Evolutionary conservation across 2,113 vertebrate species (phyloP).

Genomic region (Lynx canadensis): DNA sequence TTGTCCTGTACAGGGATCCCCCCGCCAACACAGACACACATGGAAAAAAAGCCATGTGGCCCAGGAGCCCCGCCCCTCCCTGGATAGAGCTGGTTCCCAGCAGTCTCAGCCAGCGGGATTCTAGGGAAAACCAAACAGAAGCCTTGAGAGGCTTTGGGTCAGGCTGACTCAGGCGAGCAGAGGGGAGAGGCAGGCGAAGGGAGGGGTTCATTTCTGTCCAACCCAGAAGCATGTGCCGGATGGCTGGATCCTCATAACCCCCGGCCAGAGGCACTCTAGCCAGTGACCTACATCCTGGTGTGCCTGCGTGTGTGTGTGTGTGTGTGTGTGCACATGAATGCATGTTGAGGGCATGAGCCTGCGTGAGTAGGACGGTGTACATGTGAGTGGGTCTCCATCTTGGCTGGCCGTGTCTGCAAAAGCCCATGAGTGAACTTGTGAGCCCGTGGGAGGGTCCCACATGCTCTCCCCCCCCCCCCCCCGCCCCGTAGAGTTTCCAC

Average conservation of each 20-base stretch:
- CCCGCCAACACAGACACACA: not conserved
- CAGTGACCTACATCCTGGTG: constrained; percentile 57
- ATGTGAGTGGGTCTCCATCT: not conserved
- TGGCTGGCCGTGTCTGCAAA: not conserved
- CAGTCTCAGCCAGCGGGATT: not conserved
- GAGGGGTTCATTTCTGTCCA: not conserved
- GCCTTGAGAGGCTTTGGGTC: not conserved
- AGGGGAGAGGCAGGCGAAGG: not conserved
- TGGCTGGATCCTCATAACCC: not conserved
- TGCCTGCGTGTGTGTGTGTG: not conserved
- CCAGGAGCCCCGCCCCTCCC: not conserved
- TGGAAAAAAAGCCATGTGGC: not conserved
- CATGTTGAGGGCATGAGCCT: rapidly evolving
- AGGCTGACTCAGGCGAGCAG: not conserved
- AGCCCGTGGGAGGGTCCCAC: not conserved
- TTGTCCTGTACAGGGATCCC: not conserved
- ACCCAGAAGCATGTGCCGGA: not conserved
- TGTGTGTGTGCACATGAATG: rapidly evolving
- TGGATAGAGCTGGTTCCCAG: not conserved
- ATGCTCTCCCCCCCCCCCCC: rapidly evolving
- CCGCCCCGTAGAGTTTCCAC: not conserved
- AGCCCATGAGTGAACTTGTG: not conserved
- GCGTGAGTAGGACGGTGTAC: rapidly evolving
- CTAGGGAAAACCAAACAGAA: not conserved
- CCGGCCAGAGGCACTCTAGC: not conserved